These are phyloP conservation scores for Takifugu flavidus DNA, from an alignment of 2,113 vertebrate genomes.

Conservation along the genomic window DNA sequence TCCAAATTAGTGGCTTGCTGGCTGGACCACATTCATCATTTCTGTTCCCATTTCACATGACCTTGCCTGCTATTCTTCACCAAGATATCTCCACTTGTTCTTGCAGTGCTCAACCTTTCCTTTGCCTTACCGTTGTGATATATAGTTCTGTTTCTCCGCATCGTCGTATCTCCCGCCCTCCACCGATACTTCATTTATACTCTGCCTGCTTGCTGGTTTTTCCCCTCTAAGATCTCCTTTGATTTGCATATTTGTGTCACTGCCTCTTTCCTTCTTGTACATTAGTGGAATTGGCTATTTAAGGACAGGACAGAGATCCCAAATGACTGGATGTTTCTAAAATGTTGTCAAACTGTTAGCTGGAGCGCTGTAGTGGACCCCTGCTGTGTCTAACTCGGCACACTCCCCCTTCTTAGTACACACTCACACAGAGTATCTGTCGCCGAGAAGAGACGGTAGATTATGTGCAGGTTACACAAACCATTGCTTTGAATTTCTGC, in stretches of 20 bases:
- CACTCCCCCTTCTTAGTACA: constrained; percentile 27
- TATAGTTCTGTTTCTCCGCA: constrained; percentile 9
- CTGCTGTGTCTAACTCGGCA: constrained; percentile 55
- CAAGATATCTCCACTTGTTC: constrained; percentile 45
- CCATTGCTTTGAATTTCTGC: constrained; percentile 37
- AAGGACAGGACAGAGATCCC: constrained; percentile 48
- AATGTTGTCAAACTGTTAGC: constrained; percentile 63
- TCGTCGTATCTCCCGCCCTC: constrained; percentile 1
- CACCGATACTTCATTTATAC: neutral
- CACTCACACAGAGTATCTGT: constrained; percentile 19
- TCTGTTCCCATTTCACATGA: constrained; percentile 56
- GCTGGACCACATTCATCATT: constrained; percentile 60
- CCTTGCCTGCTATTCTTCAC: constrained; percentile 58
- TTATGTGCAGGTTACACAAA: constrained; percentile 17
- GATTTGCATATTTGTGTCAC: neutral
- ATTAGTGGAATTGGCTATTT: constrained; percentile 44
- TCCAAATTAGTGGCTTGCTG: constrained; percentile 47
- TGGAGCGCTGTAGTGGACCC: constrained; percentile 41
- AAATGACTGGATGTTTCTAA: constrained; percentile 50
- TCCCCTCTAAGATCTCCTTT: constrained; percentile 7
- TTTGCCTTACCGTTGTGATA: constrained; percentile 26
- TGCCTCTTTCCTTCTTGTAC: constrained; percentile 12
- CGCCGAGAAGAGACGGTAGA: constrained; percentile 24
- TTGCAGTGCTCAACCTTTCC: constrained; percentile 35
- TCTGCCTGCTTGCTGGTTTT: neutral